Percentiles rank a stretch among this genome's conserved stretches.
Conservation (phyloP, 2,113 vertebrate genomes). For the Nannobrachium achirus region DNA sequence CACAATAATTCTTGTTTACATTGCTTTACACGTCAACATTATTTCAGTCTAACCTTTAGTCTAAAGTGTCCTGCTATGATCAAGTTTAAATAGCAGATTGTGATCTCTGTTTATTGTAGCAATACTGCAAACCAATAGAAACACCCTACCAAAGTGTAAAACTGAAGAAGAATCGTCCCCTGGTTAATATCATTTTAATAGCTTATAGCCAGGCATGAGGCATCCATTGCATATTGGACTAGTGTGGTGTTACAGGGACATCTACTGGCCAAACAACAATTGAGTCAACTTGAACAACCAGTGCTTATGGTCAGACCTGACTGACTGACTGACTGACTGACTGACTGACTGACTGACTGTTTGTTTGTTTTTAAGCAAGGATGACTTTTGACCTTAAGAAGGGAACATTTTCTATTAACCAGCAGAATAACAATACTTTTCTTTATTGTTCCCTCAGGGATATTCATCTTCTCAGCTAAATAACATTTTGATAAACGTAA, state of each 20-base stretch:
- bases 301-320: neutral
- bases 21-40: neutral
- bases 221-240: neutral
- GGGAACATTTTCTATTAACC: too few relatives aligned
- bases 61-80: neutral
- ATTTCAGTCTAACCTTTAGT: neutral
- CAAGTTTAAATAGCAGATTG: neutral
- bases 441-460: too few relatives aligned
- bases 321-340: too few relatives aligned
- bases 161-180: neutral
- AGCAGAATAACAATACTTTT: too few relatives aligned
- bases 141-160: neutral
- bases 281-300: too few relatives aligned
- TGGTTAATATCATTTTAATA: too few relatives aligned
- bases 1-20: neutral
- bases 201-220: too few relatives aligned
- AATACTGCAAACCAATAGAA: neutral
- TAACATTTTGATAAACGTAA: too few relatives aligned
- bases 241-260: conserved; percentile 38
- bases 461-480: too few relatives aligned
- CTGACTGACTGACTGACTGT: too few relatives aligned
- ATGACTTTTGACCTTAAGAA: neutral
- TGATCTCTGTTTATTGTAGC: neutral
- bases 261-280: conserved; percentile 52
- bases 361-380: neutral